Evolutionary conservation across 2,888 invertebrate genomes (phyloP).

Genomic region (Eupithecia abbreviata): DNA sequence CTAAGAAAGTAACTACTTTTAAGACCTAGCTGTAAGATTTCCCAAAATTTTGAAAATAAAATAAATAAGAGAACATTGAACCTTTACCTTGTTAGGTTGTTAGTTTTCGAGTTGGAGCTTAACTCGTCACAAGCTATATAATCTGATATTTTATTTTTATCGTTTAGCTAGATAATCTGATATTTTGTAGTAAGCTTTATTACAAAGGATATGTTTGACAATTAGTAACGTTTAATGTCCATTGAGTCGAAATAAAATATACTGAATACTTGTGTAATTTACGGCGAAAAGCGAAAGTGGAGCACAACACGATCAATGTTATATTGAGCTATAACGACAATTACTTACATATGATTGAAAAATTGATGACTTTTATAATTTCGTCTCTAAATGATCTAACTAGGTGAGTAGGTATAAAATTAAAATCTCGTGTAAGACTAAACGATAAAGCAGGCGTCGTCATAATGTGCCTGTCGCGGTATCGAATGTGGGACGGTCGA

Average conservation of each 20-base stretch:
- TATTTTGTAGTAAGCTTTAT: too few species aligned
- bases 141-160: too few species aligned
- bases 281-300: slow-evolving; percentile 52
- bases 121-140: too few species aligned
- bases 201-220: too few species aligned
- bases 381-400: neutral
- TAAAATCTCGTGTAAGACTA: neutral
- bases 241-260: neutral
- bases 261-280: neutral
- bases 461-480: slow-evolving; percentile 36
- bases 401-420: neutral
- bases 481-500: slow-evolving; percentile 61
- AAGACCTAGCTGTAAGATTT: too few species aligned
- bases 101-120: too few species aligned
- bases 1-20: too few species aligned
- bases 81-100: too few species aligned
- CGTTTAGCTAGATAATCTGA: too few species aligned
- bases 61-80: too few species aligned
- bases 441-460: slow-evolving; percentile 30
- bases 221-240: neutral
- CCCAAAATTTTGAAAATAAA: too few species aligned
- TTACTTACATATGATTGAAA: neutral
- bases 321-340: neutral
- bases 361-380: neutral
- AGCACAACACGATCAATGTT: slow-evolving; percentile 48